Evolutionary conservation across 2,113 vertebrate species (phyloP), one percentile per base, ranked within the genome.

Genomic region (Lophura nycthemera): DNA sequence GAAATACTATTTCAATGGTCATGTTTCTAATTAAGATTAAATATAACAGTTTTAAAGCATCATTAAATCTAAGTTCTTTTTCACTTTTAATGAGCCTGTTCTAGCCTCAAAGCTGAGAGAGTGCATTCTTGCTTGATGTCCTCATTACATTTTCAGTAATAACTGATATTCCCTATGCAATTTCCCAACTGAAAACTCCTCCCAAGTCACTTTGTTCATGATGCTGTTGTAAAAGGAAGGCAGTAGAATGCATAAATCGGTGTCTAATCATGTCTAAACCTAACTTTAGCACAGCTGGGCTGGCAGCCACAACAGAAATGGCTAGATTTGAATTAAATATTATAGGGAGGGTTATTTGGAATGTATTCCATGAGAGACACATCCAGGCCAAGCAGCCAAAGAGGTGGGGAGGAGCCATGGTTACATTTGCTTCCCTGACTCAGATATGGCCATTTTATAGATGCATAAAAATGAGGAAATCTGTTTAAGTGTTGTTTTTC

Each of bases 151-250:
- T 78, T 82, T 92, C 21, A 5, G 84, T 76, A 93, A 93, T 93
- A 94, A 82, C 74, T 79, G 70, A 86, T 89, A 94, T 73, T 93
- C 71, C 70, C 54, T 20, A 29, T 76, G 74, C 56, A 91, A 85
- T 85, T 93, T 84, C 13, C 27, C n/a, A 19, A 48, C 84, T 76
- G 72, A 78, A 90, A 94, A 73, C 89, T 94, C 78, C 81, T 96
- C 90, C 90, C 83, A 90, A 88, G 85, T 95, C 93, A 64, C 84
- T 94, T 71, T 83, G 88, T 95, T 95, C 88, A 71, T 50, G 88
- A 80, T 77, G 54, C 54, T 89, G 30, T 85, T 89, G 70, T 42
- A 86, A 91, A 87, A 96, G 60, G 38, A 73, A 89, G 50, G 40
- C 79, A 74, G 65, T 76, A 73, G 71, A 79, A 76, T 63, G 56